These are phyloP conservation scores for Folsomia candida DNA, from an alignment of 2,888 invertebrate species.

Conservation along the genomic window DNA sequence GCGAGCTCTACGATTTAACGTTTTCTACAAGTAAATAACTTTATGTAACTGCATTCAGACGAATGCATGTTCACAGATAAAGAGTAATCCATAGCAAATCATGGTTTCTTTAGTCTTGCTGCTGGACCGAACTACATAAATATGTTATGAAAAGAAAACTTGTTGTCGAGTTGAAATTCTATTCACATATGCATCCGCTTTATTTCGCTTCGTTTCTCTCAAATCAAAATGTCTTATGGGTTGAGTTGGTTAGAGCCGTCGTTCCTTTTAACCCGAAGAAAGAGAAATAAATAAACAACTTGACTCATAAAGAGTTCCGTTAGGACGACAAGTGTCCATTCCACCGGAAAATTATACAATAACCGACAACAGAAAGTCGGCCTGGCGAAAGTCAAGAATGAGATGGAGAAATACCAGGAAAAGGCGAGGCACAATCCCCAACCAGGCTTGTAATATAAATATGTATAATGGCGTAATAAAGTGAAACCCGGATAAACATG, in stretches of 20 bases:
- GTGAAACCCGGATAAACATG: neutral
- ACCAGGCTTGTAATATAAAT: neutral
- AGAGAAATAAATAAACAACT: conserved; percentile 7
- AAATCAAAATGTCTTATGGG: neutral
- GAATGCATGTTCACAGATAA: too few relatives aligned
- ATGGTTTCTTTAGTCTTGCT: too few relatives aligned
- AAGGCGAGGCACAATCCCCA: neutral
- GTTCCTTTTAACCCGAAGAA: neutral
- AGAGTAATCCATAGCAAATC: too few relatives aligned
- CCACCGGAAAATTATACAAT: conserved; percentile 1
- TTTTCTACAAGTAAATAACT: too few relatives aligned
- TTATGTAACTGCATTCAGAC: too few relatives aligned
- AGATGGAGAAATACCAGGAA: neutral
- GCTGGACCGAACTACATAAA: too few relatives aligned
- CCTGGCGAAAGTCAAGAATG: neutral
- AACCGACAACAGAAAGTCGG: neutral
- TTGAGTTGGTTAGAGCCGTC: neutral
- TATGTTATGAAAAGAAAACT: neutral
- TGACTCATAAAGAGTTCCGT: neutral
- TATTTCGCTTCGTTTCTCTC: neutral
- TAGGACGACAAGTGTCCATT: neutral
- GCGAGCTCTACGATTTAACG: too few relatives aligned
- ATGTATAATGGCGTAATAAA: neutral
- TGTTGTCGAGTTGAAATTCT: neutral
- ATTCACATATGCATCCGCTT: neutral